Base-by-base conservation (phyloP, 2,888 invertebrate species). In the Microctonus aethiopoides region DNA sequence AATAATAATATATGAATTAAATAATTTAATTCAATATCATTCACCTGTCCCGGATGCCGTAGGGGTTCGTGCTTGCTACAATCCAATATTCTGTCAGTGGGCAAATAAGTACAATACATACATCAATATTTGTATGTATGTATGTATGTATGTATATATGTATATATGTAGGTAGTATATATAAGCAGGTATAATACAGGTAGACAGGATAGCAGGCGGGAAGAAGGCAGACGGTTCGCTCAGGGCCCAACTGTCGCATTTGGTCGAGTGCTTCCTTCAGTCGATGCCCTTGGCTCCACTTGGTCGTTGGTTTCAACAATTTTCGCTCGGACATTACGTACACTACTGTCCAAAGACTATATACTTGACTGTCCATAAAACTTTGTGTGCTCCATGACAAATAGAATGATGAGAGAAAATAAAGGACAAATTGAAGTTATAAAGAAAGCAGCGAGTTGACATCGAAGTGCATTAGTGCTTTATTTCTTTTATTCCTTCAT, bases 161-260 rank as follows among this genome's bases (percentile, higher is more conserved):
- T 51, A 41, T 26, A 51, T 6, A 63, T 32, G 7, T 51, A 4
- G 13, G 16, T 6, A 46, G 41, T 63, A 32, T n/a, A n/a, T n/a
- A n/a, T 26, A 51, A 41, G 24, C 46, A 29, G 32, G 29, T 41
- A 62, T 46, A 63, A 46, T 63, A 32, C 41, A 46, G 46, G 51
- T 61, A 61, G 36, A 24, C 61, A 41, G 41, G 61, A 39, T 24
- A 61, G 41, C 61, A 24, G 41, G 41, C 41, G 22, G 57, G 57
- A 32, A 57, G 57, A 57, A 16, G 41, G 61, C 41, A 61, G 41
- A 61, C 26, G 39, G 61, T 39, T 22, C 20, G 61, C 39, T 56
- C 26, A 39, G 61, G 41, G 61, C 41, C 61, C 39, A 63, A 63
- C 62, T 51, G 62, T 63, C 51, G 62, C 62, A 63, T 46, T 63